phyloP scores from a whole-genome alignment of 2,797 vertebrate genomes.

The Natrix natrix region DNA sequence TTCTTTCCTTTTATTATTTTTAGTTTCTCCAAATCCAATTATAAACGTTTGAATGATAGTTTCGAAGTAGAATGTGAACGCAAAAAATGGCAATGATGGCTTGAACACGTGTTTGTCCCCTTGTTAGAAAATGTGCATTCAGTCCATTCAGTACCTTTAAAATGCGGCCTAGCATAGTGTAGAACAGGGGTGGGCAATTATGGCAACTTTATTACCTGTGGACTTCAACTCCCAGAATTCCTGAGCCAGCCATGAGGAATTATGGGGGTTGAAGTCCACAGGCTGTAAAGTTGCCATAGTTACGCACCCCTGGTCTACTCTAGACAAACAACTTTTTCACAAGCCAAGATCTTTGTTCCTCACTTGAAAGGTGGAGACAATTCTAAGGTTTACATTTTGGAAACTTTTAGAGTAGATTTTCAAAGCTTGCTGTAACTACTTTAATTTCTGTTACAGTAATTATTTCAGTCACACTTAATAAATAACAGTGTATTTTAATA shows the following conservation, averaged over 20 bases:
- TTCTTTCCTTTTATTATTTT: too few relatives aligned
- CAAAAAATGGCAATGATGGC: not conserved
- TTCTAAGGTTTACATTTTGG: not conserved
- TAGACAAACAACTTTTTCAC: not conserved
- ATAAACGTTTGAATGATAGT: not conserved
- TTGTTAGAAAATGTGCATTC: not conserved
- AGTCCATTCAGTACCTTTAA: not conserved
- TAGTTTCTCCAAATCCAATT: too few relatives aligned
- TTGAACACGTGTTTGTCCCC: not conserved
- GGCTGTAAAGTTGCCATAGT: not conserved
- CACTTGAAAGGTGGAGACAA: not conserved
- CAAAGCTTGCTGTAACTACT: not conserved
- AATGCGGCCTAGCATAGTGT: not conserved
- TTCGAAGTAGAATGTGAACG: not conserved
- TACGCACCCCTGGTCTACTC: too few relatives aligned
- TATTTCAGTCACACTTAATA: not conserved
- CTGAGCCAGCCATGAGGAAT: not conserved
- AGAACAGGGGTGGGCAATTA: too few relatives aligned
- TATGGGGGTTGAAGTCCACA: not conserved
- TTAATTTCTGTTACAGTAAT: not conserved
- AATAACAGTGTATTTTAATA: not conserved
- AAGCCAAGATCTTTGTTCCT: not conserved
- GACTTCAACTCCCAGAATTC: too few relatives aligned
- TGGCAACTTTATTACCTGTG: too few relatives aligned
- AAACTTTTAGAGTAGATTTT: not conserved